A percentile compares a stretch with the other conserved stretches of the same genome.
Evolutionary conservation across 2,797 vertebrate genomes (phyloP).

Genomic region (Lepus townsendii): DNA sequence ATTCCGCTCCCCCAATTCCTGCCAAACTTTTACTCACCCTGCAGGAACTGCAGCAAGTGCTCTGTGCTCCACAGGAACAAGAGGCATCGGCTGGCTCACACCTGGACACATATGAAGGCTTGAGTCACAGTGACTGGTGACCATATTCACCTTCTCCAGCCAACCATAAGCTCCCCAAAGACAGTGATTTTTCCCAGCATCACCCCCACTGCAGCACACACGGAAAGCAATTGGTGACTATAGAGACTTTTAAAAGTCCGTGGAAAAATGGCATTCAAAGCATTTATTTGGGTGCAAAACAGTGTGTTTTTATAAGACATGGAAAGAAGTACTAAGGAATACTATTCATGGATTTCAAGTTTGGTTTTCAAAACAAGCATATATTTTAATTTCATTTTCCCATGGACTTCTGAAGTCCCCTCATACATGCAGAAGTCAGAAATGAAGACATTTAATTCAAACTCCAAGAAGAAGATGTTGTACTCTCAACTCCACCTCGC

Average conservation of each 20-base stretch:
- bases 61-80: background rate
- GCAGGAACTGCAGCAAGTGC: too few relatives aligned
- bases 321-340: too few relatives aligned
- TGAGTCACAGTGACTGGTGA: fast-evolving
- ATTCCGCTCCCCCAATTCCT: fast-evolving
- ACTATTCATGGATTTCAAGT: too few relatives aligned
- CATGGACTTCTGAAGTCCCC: too few relatives aligned
- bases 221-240: background rate
- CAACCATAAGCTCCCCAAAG: background rate
- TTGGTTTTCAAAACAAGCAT: too few relatives aligned
- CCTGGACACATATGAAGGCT: background rate
- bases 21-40: background rate
- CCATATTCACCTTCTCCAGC: background rate
- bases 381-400: too few relatives aligned
- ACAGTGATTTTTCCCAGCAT: too few relatives aligned
- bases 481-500: background rate
- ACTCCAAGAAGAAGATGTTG: background rate
- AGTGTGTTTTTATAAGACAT: too few relatives aligned
- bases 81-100: background rate
- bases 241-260: too few relatives aligned
- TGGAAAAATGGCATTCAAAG: too few relatives aligned
- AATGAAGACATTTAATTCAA: background rate
- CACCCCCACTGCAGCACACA: background rate
- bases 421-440: fast-evolving
- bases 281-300: too few relatives aligned